Evolutionary conservation across 2,888 invertebrate genomes (phyloP).

Genomic region (Hypolimnas misippus): DNA sequence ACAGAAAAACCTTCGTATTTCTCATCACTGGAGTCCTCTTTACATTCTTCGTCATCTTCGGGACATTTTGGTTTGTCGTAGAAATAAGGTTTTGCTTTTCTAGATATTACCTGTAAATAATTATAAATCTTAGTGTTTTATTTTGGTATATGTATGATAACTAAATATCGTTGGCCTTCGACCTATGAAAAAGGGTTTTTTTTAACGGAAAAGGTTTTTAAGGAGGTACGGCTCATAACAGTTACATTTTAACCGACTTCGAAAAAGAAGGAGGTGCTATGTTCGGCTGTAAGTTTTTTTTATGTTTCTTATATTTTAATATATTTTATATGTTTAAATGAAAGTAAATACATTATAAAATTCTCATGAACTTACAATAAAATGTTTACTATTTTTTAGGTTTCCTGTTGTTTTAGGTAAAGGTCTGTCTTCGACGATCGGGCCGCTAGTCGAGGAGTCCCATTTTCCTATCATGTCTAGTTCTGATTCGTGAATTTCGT

Average conservation of each 20-base stretch:
- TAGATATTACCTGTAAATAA: slow-evolving; percentile 80
- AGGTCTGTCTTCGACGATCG: slow-evolving; percentile 80
- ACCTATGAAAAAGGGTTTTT: no score
- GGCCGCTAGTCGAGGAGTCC: slow-evolving; percentile 75
- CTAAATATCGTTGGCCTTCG: no score
- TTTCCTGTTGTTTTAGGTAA: slow-evolving; percentile 57
- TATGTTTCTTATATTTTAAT: no score
- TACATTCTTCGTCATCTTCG: slow-evolving; percentile 53
- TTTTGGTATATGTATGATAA: no score
- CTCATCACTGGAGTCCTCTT: slow-evolving; percentile 83
- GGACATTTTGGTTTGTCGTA: slow-evolving; percentile 82
- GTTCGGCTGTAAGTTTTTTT: no score
- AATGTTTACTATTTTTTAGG: slow-evolving; percentile 86
- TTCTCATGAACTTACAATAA: slow-evolving; percentile 79
- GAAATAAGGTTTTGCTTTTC: slow-evolving; percentile 89
- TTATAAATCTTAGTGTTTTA: no score
- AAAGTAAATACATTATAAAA: no score
- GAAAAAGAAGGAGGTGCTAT: no score
- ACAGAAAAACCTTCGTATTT: slow-evolving; percentile 90
- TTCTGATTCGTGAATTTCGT: slow-evolving; percentile 75
- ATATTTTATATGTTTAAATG: no score
- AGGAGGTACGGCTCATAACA: no score
- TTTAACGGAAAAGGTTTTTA: no score
- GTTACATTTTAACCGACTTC: no score
- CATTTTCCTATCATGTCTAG: slow-evolving; percentile 64